Percentiles rank a stretch among this genome's conserved stretches.
Conservation (phyloP, 1,140 invertebrate species). For the Eriocheir sinensis region DNA sequence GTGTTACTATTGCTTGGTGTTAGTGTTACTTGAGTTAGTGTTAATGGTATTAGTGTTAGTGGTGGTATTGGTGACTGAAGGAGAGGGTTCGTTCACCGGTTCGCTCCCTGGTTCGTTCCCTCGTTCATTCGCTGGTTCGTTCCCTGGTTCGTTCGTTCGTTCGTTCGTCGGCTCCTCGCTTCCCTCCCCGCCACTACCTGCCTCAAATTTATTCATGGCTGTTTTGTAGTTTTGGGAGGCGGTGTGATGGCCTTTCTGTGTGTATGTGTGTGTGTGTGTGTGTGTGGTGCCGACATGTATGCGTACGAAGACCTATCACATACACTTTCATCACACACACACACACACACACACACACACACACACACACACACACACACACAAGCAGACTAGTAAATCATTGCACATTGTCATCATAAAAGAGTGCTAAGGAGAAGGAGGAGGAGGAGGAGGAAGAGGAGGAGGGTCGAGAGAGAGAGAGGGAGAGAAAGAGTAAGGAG, state of each 20-base stretch:
- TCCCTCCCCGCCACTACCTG: background rate
- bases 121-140: too few relatives aligned
- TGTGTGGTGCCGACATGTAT: background rate
- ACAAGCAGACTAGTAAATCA: background rate
- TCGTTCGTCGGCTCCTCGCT: slow-evolving; percentile 1
- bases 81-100: too few relatives aligned
- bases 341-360: background rate
- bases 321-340: background rate
- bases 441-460: background rate
- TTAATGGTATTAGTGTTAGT: too few relatives aligned
- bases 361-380: slow-evolving; percentile 22
- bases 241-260: background rate
- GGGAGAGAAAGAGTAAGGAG: background rate
- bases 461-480: background rate
- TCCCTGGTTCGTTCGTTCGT: too few relatives aligned
- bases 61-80: too few relatives aligned
- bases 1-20: too few relatives aligned
- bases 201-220: slow-evolving; percentile 51
- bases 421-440: background rate
- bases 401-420: background rate
- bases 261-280: slow-evolving; percentile 23
- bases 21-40: too few relatives aligned
- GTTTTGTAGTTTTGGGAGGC: slow-evolving; percentile 16
- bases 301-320: background rate
- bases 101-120: too few relatives aligned